Evolutionary conservation across 2,113 vertebrate genomes (phyloP), one percentile per base, ranked within the genome.

Genomic region (Caranx melampygus): DNA sequence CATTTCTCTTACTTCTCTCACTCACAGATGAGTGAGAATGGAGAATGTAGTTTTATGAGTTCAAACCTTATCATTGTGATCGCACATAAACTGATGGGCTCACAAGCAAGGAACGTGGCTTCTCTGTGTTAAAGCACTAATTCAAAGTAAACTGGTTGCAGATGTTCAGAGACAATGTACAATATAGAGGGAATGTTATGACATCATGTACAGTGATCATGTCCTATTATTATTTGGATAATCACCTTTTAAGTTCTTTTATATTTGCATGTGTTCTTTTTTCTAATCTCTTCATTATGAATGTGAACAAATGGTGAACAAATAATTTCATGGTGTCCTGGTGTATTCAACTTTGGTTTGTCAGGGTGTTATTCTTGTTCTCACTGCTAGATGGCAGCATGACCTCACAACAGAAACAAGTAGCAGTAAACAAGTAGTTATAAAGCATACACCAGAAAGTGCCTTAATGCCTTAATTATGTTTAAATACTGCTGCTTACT

Each of bases 131-230:
- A 20, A 5, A 20, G 49, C 20, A 51, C 49, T 51, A 20, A 3
- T 45, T 49, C 47, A 8, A 51, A 51, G 49, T 51, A 42, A 10
- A 51, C 20, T 20, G 9, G 49, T 51, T 20, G 7, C 9, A 20
- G 4, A 58, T 55, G 4, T 31, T 26, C 26, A 26, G 26, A 26
- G 26, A 85, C 52, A 91, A 79, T 87, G 70, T 92, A 83, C 89
- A 87, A 83, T 88, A 63, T 83, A 67, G 75, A 58, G 83, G 83
- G 70, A 87, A 82, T 78, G 82, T 84, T 80, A 71, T 47, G 49
- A 51, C 55, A 40, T 49, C 35, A 35, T 85, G 80, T 89, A 81
- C 78, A 89, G 77, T 26, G 10, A 71, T 66, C 26, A 26, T 26
- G 26, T 64, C 44, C 47, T 44, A 55, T 83, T 63, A 21, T 84